Percentiles rank a stretch among this genome's conserved stretches.
phyloP scores from a whole-genome alignment of 2,113 vertebrate species.

The Plotosus lineatus region DNA sequence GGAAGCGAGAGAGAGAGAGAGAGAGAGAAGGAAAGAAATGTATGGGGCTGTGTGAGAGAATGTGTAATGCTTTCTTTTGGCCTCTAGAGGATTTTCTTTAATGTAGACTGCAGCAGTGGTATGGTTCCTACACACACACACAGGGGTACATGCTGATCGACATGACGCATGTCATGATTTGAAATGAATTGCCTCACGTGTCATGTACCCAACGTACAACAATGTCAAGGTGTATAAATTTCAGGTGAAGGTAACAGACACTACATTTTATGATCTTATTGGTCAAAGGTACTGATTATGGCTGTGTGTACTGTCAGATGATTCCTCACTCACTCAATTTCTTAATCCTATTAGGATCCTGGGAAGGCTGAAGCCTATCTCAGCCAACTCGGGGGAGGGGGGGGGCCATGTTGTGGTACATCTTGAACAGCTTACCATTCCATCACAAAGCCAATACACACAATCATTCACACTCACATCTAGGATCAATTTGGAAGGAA shows the following conservation, averaged over 20 bases:
- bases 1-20: constrained; percentile 35
- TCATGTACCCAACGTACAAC: background rate
- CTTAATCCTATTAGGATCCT: too few relatives aligned
- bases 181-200: background rate
- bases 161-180: background rate
- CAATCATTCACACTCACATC: too few relatives aligned
- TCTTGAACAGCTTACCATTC: too few relatives aligned
- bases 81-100: constrained; percentile 16
- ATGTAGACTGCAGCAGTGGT: constrained; percentile 50
- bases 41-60: constrained; percentile 48
- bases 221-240: background rate
- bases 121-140: background rate
- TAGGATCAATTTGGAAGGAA: too few relatives aligned
- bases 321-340: too few relatives aligned
- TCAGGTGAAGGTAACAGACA: background rate
- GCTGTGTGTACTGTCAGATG: background rate
- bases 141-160: too few relatives aligned
- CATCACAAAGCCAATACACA: too few relatives aligned
- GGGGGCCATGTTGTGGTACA: too few relatives aligned
- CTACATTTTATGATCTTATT: background rate
- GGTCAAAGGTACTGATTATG: background rate
- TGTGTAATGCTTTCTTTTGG: constrained; percentile 36
- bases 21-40: constrained; percentile 40
- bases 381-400: too few relatives aligned
- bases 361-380: too few relatives aligned